Conservation (phyloP, 64 coral and sea anemone species). For the Montipora efflorescens region DNA sequence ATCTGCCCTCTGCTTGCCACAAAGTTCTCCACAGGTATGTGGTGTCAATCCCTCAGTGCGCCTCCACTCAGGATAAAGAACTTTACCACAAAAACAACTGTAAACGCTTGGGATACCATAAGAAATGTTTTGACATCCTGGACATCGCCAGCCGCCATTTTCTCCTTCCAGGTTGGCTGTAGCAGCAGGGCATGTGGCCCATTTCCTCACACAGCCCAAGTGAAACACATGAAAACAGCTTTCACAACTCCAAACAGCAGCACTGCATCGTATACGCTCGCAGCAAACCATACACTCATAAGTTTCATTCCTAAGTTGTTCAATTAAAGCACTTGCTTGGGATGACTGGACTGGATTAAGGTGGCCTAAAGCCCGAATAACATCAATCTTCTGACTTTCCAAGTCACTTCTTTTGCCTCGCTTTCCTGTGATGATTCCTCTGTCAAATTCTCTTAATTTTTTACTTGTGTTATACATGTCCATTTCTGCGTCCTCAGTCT, state of each 20-base stretch:
- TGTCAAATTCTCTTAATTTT: not conserved
- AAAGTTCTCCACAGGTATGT: conserved; percentile 98
- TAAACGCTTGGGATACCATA: conserved; percentile 81
- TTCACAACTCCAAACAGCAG: conserved; percentile 87
- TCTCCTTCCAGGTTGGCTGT: conserved; percentile 20
- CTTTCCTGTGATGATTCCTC: not conserved
- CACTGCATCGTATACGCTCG: conserved; percentile 79
- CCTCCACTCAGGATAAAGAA: conserved; percentile 83
- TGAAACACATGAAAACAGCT: conserved; percentile 98
- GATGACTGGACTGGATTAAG: conserved; percentile 64
- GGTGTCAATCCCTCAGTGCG: conserved; percentile 86
- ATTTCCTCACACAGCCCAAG: conserved; percentile 87
- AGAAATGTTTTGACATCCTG: conserved; percentile 86
- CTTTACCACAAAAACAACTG: conserved; percentile 89
- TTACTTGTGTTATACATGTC: not conserved
- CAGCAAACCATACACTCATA: conserved; percentile 99
- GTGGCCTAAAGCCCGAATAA: not conserved
- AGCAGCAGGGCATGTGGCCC: conserved; percentile 88
- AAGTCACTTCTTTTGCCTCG: not conserved
- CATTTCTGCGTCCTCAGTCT: not conserved
- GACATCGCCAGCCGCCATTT: conserved; percentile 87
- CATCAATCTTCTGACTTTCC: conserved; percentile 32
- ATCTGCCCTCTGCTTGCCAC: conserved; percentile 77
- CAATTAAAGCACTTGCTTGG: conserved; percentile 89
- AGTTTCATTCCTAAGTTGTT: conserved; percentile 89